These are phyloP conservation scores for Sciurus niger DNA, from an alignment of 2,113 vertebrate genomes.

Conservation along the genomic window DNA sequence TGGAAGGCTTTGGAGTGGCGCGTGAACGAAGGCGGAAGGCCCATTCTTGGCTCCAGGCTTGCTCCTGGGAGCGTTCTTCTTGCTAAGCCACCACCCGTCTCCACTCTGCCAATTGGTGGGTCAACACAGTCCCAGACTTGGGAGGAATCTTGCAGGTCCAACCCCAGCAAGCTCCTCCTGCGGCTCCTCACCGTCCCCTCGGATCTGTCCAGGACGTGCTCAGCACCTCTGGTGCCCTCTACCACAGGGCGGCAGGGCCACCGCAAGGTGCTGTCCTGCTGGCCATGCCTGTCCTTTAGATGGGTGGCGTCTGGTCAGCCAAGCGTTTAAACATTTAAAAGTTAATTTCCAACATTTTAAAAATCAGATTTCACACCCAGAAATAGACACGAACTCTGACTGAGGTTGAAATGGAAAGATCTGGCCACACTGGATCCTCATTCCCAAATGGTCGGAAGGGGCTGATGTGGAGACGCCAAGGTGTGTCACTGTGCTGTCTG, in stretches of 20 bases:
- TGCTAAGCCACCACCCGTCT: background rate
- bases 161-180: background rate
- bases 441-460: background rate
- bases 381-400: background rate
- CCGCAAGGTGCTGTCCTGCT: background rate
- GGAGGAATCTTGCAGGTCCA: background rate
- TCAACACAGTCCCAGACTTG: background rate
- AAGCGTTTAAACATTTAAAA: background rate
- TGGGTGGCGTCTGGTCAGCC: background rate
- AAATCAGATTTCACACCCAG: background rate
- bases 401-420: background rate
- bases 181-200: background rate
- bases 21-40: background rate
- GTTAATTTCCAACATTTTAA: background rate
- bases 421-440: fast-evolving
- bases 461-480: background rate
- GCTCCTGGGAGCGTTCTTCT: background rate
- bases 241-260: background rate
- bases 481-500: background rate
- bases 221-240: background rate
- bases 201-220: background rate
- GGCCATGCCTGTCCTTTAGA: background rate
- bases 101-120: background rate
- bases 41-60: background rate
- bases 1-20: background rate